phyloP scores from a whole-genome alignment of 1,140 invertebrate genomes.

The Lepidurus arcticus region DNA sequence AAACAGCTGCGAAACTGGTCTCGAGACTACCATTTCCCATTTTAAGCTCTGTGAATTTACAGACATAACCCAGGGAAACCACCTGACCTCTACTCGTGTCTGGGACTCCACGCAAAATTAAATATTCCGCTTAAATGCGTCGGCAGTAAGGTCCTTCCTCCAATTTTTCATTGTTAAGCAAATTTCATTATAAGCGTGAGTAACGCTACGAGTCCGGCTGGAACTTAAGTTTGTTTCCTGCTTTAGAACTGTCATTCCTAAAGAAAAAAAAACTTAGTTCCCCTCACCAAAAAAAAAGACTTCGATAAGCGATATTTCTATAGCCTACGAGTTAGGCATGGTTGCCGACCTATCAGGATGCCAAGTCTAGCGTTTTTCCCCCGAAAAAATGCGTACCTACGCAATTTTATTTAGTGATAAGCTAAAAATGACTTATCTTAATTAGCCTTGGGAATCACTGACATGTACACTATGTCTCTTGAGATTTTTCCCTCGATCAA shows the following conservation, averaged over 20 bases:
- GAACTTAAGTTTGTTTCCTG: too few relatives aligned
- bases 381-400: neutral
- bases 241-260: too few relatives aligned
- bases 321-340: neutral
- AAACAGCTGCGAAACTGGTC: neutral
- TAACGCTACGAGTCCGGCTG: too few relatives aligned
- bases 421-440: neutral
- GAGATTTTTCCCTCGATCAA: neutral
- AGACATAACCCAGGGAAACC: neutral
- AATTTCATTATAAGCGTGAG: too few relatives aligned
- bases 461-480: neutral
- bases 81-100: neutral
- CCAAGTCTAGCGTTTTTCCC: neutral
- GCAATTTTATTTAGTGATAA: neutral
- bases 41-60: neutral
- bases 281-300: neutral
- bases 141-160: too few relatives aligned
- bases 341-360: neutral
- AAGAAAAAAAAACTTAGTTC: too few relatives aligned
- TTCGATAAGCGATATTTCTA: neutral
- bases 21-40: neutral
- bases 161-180: too few relatives aligned
- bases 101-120: too few relatives aligned
- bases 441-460: neutral
- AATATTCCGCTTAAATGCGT: too few relatives aligned